Percentiles rank a stretch among this genome's conserved stretches.
phyloP scores from a whole-genome alignment of 2,113 vertebrate species.

The Seriola quinqueradiata region DNA sequence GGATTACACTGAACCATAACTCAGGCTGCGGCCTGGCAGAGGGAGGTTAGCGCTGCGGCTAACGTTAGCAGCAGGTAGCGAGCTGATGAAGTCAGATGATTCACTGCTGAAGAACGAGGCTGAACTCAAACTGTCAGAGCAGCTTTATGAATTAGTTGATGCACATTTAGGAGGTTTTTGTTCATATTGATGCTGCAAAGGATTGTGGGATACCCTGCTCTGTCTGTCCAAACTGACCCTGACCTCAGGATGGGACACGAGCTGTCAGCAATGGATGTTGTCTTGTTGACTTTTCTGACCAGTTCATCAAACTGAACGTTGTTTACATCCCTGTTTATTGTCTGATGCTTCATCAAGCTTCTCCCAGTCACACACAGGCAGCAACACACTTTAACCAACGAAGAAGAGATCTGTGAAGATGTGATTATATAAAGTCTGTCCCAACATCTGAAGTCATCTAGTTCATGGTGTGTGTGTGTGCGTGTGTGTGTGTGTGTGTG shows the following conservation, averaged over 20 bases:
- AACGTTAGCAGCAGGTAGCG: constrained; percentile 48
- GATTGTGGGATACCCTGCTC: background rate
- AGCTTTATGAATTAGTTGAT: constrained; percentile 7
- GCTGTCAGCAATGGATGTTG: too few relatives aligned
- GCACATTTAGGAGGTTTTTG: background rate
- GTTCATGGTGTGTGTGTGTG: background rate
- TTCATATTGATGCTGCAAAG: background rate
- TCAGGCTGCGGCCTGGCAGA: constrained; percentile 63
- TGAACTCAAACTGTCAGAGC: constrained; percentile 28
- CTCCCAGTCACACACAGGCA: too few relatives aligned
- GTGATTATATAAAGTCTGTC: background rate
- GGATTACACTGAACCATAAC: constrained; percentile 53
- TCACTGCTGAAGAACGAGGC: constrained; percentile 6
- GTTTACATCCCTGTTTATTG: too few relatives aligned
- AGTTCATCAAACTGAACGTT: too few relatives aligned
- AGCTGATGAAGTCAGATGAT: constrained; percentile 40
- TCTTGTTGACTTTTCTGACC: too few relatives aligned
- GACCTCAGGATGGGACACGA: too few relatives aligned
- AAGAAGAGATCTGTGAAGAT: background rate
- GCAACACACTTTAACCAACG: background rate
- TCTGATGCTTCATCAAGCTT: too few relatives aligned
- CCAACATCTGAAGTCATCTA: background rate
- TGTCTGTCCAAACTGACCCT: too few relatives aligned
- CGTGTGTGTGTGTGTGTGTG: too few relatives aligned
- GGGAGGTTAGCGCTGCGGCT: constrained; percentile 23